Evolutionary conservation across 2,888 invertebrate genomes (phyloP).

Genomic region (Dicranocentrus wangi): DNA sequence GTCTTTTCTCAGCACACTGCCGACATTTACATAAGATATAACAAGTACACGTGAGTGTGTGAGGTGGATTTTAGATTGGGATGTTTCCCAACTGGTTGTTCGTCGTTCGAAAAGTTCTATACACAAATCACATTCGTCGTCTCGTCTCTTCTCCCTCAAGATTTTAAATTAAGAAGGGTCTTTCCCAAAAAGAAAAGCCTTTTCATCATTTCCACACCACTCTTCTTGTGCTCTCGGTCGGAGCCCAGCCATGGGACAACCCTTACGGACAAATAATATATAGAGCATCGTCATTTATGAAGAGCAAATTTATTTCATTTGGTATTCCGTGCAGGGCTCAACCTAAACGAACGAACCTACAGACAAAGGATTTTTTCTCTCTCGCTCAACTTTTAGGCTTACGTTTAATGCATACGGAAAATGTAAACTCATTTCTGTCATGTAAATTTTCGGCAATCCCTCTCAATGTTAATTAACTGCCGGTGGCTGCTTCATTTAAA

Average conservation of each 20-base stretch:
- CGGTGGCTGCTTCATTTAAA: conserved; percentile 5
- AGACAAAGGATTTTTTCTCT: conserved; percentile 31
- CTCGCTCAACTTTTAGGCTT: background rate
- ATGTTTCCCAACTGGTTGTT: background rate
- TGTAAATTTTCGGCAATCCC: no score
- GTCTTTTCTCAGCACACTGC: conserved; percentile 41
- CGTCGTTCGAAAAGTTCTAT: background rate
- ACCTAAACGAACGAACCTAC: conserved; percentile 7
- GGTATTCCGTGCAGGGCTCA: conserved; percentile 45
- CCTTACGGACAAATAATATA: background rate
- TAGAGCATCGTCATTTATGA: background rate
- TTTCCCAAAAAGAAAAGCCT: conserved; percentile 21
- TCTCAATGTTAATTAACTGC: conserved; percentile 37
- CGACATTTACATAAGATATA: conserved; percentile 60
- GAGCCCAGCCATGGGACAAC: conserved; percentile 4
- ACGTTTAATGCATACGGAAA: background rate
- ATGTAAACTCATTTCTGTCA: background rate
- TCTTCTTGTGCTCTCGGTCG: conserved; percentile 20
- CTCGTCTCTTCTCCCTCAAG: conserved; percentile 31
- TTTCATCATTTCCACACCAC: conserved; percentile 22
- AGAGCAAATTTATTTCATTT: conserved; percentile 28
- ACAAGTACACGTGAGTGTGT: conserved; percentile 60
- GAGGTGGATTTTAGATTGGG: conserved; percentile 46
- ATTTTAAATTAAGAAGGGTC: conserved; percentile 51
- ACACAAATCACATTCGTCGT: conserved; percentile 5